Evolutionary conservation across 2,113 vertebrate species (phyloP), one percentile per base, ranked within the genome.

Genomic region (Pterocles gutturalis): DNA sequence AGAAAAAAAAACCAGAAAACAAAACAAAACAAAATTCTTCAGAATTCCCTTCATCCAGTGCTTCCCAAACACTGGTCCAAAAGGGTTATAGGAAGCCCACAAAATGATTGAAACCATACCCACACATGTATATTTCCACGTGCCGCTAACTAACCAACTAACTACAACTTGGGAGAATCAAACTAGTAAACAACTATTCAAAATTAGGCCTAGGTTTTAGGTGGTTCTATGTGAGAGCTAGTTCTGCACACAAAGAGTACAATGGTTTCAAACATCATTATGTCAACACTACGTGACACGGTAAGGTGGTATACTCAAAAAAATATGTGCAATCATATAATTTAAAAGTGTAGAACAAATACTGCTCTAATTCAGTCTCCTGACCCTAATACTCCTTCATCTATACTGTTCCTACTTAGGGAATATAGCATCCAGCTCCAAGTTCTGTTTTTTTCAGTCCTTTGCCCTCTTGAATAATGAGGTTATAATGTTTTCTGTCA

Each of bases 71-170:
- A 0, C 5, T 53, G 22, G 15, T 65, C 14, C 36, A 51, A 15
- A 78, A 49, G 7, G 29, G 8, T 49, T 16, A 17, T 5, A 69
- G 6, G 9, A 88, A 67, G 26, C 2, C 11, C 29, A 38, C 8
- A 80, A 36, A 85, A 55, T 13, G 0, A 45, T 62, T 48, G 36
- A 79, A 26, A 65, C 16, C 18, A 65, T 49, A 22, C 3, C 4
- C 49, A 55, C 0, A 1, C 2, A 15, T 13, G 3, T 46, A 20
- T 70, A 41, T 12, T 66, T 83, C 21, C 11, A 16, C 1, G 7
- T 48, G 15, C 9, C 46, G 20, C 7, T 29, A 83, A 43, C 3
- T 31, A 64, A 28, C 8, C 10, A 28, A 46, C 18, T 28, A 55
- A 10, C 14, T 28, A 17, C 33, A 55, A 28, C 5, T 38, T 15